Percentiles rank a stretch among this genome's conserved stretches.
Conservation (phyloP, 2,888 invertebrate genomes). For the Apotomis turbidana region DNA sequence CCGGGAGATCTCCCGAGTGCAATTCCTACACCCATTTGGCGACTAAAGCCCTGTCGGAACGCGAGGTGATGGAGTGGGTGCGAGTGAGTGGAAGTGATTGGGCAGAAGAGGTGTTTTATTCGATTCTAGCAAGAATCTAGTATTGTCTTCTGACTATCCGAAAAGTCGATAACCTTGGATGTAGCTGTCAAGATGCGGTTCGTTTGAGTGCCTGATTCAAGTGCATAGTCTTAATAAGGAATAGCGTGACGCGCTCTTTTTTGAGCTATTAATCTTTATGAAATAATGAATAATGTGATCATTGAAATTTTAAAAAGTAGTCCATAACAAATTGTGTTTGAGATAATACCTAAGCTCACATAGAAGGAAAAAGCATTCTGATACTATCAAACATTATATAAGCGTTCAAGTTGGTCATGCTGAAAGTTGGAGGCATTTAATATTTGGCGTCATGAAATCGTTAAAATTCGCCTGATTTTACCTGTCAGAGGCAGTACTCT, state of each 20-base stretch:
- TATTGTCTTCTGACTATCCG: neutral
- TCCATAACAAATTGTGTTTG: neutral
- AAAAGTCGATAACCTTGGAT: no score
- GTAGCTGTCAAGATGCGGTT: no score
- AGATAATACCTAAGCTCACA: neutral
- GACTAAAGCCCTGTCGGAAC: slow-evolving; percentile 26
- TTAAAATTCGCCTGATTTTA: neutral
- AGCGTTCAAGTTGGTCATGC: neutral
- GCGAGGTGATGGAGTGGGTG: slow-evolving; percentile 30
- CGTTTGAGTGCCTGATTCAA: no score
- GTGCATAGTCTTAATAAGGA: no score
- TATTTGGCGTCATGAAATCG: neutral
- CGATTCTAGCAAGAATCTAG: slow-evolving; percentile 9
- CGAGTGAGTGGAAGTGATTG: slow-evolving; percentile 29
- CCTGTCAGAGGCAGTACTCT: neutral
- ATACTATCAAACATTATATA: no score
- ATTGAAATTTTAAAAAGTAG: no score
- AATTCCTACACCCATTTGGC: slow-evolving; percentile 28
- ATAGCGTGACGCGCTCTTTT: no score
- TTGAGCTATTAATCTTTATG: no score
- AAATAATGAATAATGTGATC: no score
- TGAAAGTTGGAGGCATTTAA: neutral
- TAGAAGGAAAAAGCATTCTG: no score
- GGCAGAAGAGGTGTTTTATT: slow-evolving; percentile 12
- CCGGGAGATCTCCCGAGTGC: slow-evolving; percentile 23